phyloP scores from a whole-genome alignment of 2,113 vertebrate species.

The Laticauda colubrina region DNA sequence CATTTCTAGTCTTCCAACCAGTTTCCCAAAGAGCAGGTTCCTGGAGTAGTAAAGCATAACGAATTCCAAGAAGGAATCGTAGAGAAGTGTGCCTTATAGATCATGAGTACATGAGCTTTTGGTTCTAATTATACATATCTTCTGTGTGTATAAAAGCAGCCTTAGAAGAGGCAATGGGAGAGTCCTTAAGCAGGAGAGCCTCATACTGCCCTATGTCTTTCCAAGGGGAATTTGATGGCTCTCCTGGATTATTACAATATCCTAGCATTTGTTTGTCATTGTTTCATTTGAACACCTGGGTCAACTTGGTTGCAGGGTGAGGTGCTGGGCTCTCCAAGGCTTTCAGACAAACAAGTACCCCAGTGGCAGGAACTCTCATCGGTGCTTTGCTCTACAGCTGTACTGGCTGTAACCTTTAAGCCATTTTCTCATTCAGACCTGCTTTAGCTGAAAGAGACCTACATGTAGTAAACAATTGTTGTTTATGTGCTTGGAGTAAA shows the following conservation, averaged over 20 bases:
- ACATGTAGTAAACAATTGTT: not conserved
- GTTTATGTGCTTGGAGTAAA: not conserved
- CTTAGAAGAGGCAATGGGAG: not conserved
- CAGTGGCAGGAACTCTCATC: not conserved
- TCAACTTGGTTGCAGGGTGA: not conserved
- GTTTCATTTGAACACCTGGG: not conserved
- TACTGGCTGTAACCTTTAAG: not conserved
- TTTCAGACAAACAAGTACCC: not conserved
- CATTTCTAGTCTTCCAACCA: not conserved
- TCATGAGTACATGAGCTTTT: not conserved
- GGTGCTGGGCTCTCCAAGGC: not conserved
- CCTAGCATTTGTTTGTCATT: not conserved
- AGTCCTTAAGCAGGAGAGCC: not conserved
- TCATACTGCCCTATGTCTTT: not conserved
- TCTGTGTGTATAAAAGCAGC: not conserved
- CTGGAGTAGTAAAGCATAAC: not conserved
- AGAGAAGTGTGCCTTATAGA: not conserved
- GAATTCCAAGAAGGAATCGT: not conserved
- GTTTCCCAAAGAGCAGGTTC: not conserved
- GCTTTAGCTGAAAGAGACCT: not conserved
- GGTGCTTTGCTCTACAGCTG: not conserved
- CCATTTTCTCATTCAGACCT: not conserved
- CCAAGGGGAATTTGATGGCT: not conserved
- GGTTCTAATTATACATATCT: not conserved
- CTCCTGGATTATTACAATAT: not conserved